Conservation (phyloP, 23 tunicate species). For the Clavelina lepadiformis region DNA sequence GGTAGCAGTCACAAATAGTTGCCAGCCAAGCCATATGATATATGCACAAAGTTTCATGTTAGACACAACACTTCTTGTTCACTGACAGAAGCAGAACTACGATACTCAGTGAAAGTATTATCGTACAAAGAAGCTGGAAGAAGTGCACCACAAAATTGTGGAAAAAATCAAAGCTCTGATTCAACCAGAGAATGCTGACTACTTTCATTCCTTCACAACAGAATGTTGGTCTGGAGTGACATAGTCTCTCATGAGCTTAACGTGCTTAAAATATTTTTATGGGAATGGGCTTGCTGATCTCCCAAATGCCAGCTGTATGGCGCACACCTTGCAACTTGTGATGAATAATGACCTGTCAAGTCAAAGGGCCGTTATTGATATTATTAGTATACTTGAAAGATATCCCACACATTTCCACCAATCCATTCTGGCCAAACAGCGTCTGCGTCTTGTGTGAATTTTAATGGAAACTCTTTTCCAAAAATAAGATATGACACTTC, state of each 20-base stretch:
- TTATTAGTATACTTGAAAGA: conserved; percentile 4
- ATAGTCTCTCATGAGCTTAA: conserved; percentile 29
- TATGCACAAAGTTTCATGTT: too few relatives aligned
- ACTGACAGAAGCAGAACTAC: conserved; percentile 19
- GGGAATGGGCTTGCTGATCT: conserved; percentile 31
- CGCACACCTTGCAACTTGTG: conserved; percentile 37
- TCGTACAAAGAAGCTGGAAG: conserved; percentile 6
- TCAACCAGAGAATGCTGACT: conserved; percentile 11
- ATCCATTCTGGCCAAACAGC: conserved; percentile 25
- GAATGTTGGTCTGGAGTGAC: conserved; percentile 36
- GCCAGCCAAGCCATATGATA: too few relatives aligned
- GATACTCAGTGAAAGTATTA: conserved; percentile 16
- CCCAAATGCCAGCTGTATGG: conserved; percentile 3
- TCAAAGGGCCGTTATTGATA: conserved; percentile 15
- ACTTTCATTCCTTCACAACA: conserved; percentile 36
- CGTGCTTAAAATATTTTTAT: too few relatives aligned
- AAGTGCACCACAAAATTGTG: neutral
- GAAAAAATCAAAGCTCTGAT: conserved; percentile 12
- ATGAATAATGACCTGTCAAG: conserved; percentile 7
- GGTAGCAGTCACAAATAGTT: too few relatives aligned
- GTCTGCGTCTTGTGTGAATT: conserved; percentile 9
- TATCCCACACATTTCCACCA: conserved; percentile 24
- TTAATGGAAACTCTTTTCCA: conserved; percentile 19
- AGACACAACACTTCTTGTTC: too few relatives aligned
- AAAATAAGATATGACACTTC: conserved; percentile 10